phyloP scores from a whole-genome alignment of 2,113 vertebrate species.

The Heterotilapia buettikoferi region DNA sequence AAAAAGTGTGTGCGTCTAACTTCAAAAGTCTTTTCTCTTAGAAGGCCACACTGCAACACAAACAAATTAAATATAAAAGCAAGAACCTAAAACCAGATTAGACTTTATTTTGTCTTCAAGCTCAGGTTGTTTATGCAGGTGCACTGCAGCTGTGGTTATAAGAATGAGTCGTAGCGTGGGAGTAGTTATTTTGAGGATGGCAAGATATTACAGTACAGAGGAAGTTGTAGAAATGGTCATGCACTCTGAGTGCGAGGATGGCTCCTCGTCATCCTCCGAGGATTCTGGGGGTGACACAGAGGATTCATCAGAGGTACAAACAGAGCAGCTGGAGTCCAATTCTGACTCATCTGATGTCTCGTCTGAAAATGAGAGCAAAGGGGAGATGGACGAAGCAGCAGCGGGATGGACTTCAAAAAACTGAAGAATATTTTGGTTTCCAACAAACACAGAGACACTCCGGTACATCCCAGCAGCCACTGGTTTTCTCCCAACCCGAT shows the following conservation, averaged over 20 bases:
- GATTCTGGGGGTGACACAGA: neutral
- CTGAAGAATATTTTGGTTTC: neutral
- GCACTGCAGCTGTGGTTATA: neutral
- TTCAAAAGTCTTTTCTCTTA: neutral
- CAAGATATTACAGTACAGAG: neutral
- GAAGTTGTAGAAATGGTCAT: neutral
- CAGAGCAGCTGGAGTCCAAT: neutral
- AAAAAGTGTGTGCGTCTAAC: neutral
- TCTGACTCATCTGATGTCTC: neutral
- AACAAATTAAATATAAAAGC: neutral
- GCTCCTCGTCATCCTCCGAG: neutral
- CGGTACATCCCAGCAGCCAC: neutral
- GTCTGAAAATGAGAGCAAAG: neutral
- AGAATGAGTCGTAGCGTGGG: fast-evolving
- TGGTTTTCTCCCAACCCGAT: neutral
- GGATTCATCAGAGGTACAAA: neutral
- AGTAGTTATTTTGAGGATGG: neutral
- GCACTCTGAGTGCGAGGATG: neutral
- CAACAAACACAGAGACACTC: neutral
- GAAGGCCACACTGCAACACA: neutral
- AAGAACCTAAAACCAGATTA: neutral
- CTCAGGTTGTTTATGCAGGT: neutral
- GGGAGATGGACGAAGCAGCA: neutral
- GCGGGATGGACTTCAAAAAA: neutral
- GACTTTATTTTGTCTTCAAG: neutral